Evolutionary conservation across 2,888 invertebrate species (phyloP), one percentile per base, ranked within the genome.

Genomic region (Yponomeuta sedellus): DNA sequence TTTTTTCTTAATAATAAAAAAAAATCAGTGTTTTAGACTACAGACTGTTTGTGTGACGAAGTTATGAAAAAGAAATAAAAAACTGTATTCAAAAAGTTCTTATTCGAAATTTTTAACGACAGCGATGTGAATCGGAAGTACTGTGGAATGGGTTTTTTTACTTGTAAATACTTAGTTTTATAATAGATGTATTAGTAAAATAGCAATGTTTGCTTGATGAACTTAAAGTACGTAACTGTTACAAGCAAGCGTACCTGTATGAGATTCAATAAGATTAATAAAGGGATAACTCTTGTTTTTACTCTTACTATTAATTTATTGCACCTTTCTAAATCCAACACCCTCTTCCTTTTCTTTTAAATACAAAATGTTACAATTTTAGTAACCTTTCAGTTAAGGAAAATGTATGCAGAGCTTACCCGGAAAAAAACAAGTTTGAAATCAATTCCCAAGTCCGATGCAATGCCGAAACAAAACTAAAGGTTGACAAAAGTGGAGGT

Each of bases 211-310:
- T 81, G 86, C 86, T 88, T 87, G 77, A 85, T 77, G 79, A 80
- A 81, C 78, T 82, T 80, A 79, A 83, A 82, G 83, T 85, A 87
- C 80, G 82, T 88, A 86, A 86, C 77, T 86, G 88, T 88, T 88
- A 87, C 74, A 80, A 39, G 58, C 19, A n/a, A 82, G 78, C 79
- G 82, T 71, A 25, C 25, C 25, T 25, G 5, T 25, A 76, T 83
- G 81, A 82, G 76, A 77, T 78, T 70, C 75, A 76, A 77, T 81
- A 82, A 81, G 75, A 76, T 77, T 81, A 82, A 81, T 85, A 86
- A 88, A 87, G 16, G 79, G 79, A 77, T 3, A 52, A 75, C 77
- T 81, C 75, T 77, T 76, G 81, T 86, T 88, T 88, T 81, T 82
- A 77, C n/a, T n/a, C n/a, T n/a, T 69, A 69, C 67, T 69, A 72